These are phyloP conservation scores for Ectropis crepuscularia DNA, from an alignment of 2,888 invertebrate species.

Conservation along the genomic window DNA sequence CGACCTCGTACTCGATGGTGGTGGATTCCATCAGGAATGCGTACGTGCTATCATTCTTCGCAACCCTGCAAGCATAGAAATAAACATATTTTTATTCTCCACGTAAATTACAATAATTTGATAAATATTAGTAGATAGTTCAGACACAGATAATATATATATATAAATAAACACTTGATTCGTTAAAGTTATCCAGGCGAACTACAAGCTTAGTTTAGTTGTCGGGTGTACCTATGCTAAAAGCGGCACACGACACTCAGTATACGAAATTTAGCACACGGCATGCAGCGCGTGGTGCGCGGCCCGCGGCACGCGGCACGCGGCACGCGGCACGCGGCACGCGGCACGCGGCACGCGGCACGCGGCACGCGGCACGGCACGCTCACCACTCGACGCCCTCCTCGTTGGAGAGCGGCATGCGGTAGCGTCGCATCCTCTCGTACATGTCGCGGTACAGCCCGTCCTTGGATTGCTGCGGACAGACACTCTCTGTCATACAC, in stretches of 20 bases:
- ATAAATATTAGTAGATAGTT: no score
- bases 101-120: no score
- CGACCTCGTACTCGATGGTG: constrained; percentile 92
- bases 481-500: no score
- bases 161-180: no score
- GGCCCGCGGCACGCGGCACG: background rate
- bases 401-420: constrained; percentile 83
- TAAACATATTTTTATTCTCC: background rate
- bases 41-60: constrained; percentile 76
- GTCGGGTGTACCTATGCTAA: no score
- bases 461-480: constrained; percentile 87
- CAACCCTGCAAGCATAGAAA: constrained; percentile 46
- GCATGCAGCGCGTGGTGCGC: no score
- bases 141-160: no score
- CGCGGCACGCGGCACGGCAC: background rate
- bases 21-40: constrained; percentile 97
- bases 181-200: no score
- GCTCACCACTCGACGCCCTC: constrained; percentile 85
- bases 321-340: constrained; percentile 16
- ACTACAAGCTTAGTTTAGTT: no score
- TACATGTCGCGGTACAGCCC: constrained; percentile 91
- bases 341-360: background rate
- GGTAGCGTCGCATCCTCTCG: constrained; percentile 88
- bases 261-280: no score
- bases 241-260: background rate